A percentile compares a stretch with the other conserved stretches of the same genome.
Conservation (phyloP, 2,888 invertebrate species). For the Caenorhabditis parvicauda region DNA sequence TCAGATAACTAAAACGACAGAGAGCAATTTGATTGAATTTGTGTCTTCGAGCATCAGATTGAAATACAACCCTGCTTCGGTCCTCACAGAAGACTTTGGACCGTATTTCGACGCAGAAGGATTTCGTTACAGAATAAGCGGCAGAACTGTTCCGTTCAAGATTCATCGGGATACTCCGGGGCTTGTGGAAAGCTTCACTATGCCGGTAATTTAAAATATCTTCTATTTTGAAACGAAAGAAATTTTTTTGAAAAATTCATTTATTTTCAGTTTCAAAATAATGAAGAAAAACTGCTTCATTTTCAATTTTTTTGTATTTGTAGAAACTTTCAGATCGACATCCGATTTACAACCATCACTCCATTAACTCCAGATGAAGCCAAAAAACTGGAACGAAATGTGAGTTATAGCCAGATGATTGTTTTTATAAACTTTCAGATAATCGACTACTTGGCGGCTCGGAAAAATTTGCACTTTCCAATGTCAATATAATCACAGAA, state of each 20-base stretch:
- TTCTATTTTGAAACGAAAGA: neutral
- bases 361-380: too few species aligned
- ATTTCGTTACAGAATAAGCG: constrained; percentile 26
- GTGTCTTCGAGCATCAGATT: too few species aligned
- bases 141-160: constrained; percentile 26
- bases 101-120: constrained; percentile 25
- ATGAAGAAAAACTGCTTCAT: neutral
- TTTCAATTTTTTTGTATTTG: too few species aligned
- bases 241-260: neutral
- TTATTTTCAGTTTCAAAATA: neutral
- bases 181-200: constrained; percentile 11
- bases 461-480: constrained; percentile 3
- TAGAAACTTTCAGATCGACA: too few species aligned
- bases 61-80: constrained; percentile 31
- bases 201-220: constrained; percentile 11
- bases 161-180: constrained; percentile 20
- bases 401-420: too few species aligned
- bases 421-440: too few species aligned
- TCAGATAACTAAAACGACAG: too few species aligned
- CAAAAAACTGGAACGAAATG: too few species aligned
- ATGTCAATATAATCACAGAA: too few species aligned
- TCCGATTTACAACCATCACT: too few species aligned
- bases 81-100: constrained; percentile 31
- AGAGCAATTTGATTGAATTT: too few species aligned
- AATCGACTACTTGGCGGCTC: constrained; percentile 2